Percentiles rank a stretch among this genome's conserved stretches.
Evolutionary conservation across 2,888 invertebrate species (phyloP).

Genomic region (Prosopocoilus inquinatus): DNA sequence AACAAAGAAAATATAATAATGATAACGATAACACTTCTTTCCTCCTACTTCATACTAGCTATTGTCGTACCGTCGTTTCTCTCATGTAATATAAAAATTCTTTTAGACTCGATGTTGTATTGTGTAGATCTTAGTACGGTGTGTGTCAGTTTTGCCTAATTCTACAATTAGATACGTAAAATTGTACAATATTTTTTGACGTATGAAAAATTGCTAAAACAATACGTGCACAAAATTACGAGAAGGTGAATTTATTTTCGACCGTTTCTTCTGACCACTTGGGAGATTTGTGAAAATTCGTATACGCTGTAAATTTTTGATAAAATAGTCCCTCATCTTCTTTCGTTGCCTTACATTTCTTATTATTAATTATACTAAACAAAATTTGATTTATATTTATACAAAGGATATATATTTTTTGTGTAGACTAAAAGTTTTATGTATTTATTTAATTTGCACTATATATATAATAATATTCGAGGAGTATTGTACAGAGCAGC

Average conservation of each 20-base stretch:
- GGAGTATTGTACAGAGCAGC: conserved; percentile 33
- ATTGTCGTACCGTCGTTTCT: conserved; percentile 39
- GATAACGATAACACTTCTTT: conserved; percentile 6
- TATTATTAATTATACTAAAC: no score
- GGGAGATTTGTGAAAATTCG: conserved; percentile 24
- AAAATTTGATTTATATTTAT: background rate
- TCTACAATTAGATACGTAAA: conserved; percentile 50
- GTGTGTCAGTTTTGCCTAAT: conserved; percentile 34
- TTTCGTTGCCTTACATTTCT: background rate
- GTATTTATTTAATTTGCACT: conserved; percentile 15
- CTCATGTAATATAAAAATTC: conserved; percentile 46
- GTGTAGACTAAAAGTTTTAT: background rate
- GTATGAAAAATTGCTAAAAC: conserved; percentile 13
- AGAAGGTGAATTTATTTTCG: conserved; percentile 14
- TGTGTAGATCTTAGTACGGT: conserved; percentile 39
- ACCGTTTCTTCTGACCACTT: conserved; percentile 1
- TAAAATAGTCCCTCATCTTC: conserved; percentile 1
- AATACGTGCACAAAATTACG: conserved; percentile 9
- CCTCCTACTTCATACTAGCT: conserved; percentile 15
- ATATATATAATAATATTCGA: conserved; percentile 10
- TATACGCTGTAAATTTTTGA: conserved; percentile 29
- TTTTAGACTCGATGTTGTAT: conserved; percentile 46
- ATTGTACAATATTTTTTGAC: conserved; percentile 49
- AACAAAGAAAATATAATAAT: conserved; percentile 19
- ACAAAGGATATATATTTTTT: background rate